Evolutionary conservation across 2,888 invertebrate genomes (phyloP).

Genomic region (Oeneis ivallda): DNA sequence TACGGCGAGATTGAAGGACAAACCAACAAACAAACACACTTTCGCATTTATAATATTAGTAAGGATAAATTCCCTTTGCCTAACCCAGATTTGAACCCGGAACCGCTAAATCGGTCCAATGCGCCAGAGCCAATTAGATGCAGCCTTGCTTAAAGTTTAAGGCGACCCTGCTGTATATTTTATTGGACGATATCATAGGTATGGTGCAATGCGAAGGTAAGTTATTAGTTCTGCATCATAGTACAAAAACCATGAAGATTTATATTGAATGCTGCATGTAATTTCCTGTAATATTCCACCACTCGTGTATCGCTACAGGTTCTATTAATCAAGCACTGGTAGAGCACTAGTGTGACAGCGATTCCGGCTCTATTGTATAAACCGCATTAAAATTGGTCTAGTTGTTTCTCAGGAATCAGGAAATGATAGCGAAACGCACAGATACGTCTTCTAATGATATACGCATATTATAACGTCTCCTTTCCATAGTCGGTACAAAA

Average conservation of each 20-base stretch:
- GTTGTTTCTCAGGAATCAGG: no score
- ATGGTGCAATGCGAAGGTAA: conserved; percentile 3
- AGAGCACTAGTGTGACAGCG: conserved; percentile 40
- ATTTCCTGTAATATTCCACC: conserved; percentile 43
- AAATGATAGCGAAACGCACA: no score
- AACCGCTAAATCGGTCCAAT: conserved; percentile 1
- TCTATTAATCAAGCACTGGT: conserved; percentile 59
- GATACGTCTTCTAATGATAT: no score
- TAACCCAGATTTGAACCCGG: neutral
- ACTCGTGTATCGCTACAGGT: conserved; percentile 52
- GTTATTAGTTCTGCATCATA: conserved; percentile 19
- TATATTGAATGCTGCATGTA: conserved; percentile 39
- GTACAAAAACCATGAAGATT: conserved; percentile 31
- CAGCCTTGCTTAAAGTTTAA: no score
- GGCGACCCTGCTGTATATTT: neutral
- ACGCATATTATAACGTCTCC: no score
- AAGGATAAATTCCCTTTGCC: no score
- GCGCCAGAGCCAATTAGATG: neutral
- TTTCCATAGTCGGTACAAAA: no score
- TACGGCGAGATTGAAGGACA: no score
- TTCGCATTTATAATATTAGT: no score
- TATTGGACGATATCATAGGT: neutral
- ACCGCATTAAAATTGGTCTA: neutral
- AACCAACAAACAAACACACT: no score
- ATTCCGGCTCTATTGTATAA: neutral